Conservation (phyloP, 2,113 vertebrate species). For the Desmodus rotundus region DNA sequence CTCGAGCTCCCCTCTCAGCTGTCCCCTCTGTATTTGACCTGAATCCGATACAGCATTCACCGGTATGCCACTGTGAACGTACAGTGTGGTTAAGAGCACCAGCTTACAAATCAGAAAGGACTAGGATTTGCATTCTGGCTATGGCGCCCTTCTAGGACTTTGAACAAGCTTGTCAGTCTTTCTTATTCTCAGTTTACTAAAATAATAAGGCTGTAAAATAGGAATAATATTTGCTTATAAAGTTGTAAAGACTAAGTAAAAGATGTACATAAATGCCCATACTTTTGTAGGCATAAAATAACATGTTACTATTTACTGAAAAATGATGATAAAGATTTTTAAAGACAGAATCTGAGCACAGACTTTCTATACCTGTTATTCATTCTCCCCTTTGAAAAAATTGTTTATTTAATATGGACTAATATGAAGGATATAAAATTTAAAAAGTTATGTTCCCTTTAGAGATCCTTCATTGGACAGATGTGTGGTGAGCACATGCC, state of each 20-base stretch:
- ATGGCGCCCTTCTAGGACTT: background rate
- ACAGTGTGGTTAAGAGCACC: background rate
- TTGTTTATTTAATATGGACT: background rate
- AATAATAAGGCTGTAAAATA: background rate
- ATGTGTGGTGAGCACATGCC: background rate
- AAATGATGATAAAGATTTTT: background rate
- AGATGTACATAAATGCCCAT: background rate
- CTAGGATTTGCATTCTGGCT: background rate
- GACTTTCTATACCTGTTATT: background rate
- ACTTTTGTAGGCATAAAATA: background rate
- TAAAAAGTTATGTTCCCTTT: background rate
- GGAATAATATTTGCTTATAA: background rate
- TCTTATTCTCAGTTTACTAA: background rate
- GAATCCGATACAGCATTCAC: background rate
- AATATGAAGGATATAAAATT: background rate
- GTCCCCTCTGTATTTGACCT: background rate
- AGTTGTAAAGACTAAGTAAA: background rate
- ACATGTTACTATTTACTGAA: background rate
- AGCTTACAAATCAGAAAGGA: background rate
- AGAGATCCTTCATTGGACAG: background rate
- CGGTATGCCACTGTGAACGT: background rate
- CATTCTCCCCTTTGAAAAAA: background rate
- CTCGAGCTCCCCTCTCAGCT: background rate
- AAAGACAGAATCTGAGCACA: background rate
- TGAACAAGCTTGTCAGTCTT: background rate